Evolutionary conservation across 2,888 invertebrate species (phyloP), one percentile per base, ranked within the genome.

Genomic region (Mythimna albipuncta): DNA sequence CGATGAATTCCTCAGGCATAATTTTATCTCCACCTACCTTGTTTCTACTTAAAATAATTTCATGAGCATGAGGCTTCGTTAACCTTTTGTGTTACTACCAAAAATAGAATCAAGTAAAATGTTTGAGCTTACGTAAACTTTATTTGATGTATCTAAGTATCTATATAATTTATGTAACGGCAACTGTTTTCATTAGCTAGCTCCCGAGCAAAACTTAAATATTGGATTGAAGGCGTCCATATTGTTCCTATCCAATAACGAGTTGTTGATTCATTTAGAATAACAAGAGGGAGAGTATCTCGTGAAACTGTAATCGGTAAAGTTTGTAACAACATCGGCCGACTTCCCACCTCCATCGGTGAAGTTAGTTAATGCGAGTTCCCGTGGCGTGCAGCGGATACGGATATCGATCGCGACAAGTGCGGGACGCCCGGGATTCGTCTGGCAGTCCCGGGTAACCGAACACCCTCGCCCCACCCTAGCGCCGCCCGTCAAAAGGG

Each of bases 351-450:
- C 93, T 94, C 92, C 90, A 90, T 90, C 90, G 90, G 89, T 88
- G 84, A 89, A 93, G 92, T 94, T 94, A 92, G 95, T 95, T 95
- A 95, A 94, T 95, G 93, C 90, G 93, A 94, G 94, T 94, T 94
- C 90, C 92, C 91, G 92, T 92, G 91, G 92, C 92, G 93, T 93
- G 93, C 92, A 94, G 92, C 92, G 92, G 92, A 90, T 95, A 96
- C 92, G 92, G 93, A 90, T 95, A 96, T 96, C 95, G 96, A 96
- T 95, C 95, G 94, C 89, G 93, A 91, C 94, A 91, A 93, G 92
- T 91, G 92, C 93, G 92, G 94, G 92, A 92, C 91, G 93, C 93
- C 93, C 94, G 93, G 94, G 94, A 93, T 93, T 93, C 94, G 96
- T 95, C 95, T 95, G 94, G 94, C 92, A 86, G 91, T 90, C 92